Evolutionary conservation across 2,888 invertebrate species (phyloP).

Genomic region (Heliconius aoede): DNA sequence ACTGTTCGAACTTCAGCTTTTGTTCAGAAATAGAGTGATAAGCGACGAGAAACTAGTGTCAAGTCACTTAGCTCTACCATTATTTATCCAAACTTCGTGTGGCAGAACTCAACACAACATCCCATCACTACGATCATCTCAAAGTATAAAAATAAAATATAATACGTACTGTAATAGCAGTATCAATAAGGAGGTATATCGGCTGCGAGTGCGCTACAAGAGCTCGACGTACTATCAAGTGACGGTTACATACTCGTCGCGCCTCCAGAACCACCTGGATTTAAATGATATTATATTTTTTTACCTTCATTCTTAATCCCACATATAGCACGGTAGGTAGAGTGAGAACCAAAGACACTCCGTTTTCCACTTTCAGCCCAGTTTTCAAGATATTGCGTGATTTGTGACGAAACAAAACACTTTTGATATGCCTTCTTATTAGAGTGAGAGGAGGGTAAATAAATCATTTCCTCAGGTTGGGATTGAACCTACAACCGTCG

Average conservation of each 20-base stretch:
- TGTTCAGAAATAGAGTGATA: neutral
- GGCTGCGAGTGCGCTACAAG: conserved; percentile 55
- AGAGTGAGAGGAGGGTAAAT: too few relatives aligned
- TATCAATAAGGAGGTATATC: conserved; percentile 63
- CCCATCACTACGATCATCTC: too few relatives aligned
- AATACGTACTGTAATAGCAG: conserved; percentile 58
- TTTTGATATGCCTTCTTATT: too few relatives aligned
- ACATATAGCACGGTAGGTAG: neutral
- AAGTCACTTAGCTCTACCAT: neutral
- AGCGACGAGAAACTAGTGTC: neutral
- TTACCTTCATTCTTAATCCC: too few relatives aligned
- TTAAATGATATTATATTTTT: neutral
- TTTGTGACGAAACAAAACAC: neutral
- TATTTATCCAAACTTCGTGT: too few relatives aligned
- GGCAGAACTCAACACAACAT: too few relatives aligned
- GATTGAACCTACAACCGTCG: too few relatives aligned
- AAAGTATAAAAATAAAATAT: neutral
- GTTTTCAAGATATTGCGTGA: neutral
- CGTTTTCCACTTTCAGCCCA: neutral
- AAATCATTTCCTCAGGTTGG: too few relatives aligned
- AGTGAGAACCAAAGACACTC: too few relatives aligned
- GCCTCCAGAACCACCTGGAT: conserved; percentile 62
- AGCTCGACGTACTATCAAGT: conserved; percentile 58
- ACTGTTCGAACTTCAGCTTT: neutral
- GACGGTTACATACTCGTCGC: conserved; percentile 56